These are phyloP conservation scores for Cavia porcellus DNA, from an alignment of 2,113 vertebrate genomes.

Conservation along the genomic window DNA sequence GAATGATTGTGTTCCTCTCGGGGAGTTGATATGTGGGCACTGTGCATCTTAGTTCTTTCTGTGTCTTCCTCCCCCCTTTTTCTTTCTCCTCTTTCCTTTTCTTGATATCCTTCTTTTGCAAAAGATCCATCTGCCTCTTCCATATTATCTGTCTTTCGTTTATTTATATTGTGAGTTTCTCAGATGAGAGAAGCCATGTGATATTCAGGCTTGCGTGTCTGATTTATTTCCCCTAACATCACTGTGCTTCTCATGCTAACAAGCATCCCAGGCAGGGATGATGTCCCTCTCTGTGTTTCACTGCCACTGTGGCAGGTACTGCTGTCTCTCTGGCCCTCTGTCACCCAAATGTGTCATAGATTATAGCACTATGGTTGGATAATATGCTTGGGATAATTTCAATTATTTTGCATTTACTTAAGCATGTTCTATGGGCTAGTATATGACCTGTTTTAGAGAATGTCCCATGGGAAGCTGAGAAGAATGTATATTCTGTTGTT, in stretches of 20 bases:
- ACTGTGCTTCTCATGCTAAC: not conserved
- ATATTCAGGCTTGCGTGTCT: not conserved
- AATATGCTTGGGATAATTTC: no score
- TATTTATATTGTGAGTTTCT: not conserved
- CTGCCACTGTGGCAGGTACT: not conserved
- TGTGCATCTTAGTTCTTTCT: not conserved
- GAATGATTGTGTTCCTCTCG: not conserved
- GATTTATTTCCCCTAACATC: not conserved
- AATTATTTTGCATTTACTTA: no score
- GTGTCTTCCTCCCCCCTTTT: not conserved
- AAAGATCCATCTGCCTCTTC: not conserved
- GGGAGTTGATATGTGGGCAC: not conserved
- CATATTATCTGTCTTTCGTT: not conserved
- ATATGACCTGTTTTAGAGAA: no score
- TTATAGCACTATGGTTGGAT: no score
- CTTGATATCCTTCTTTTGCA: not conserved
- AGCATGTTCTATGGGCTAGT: no score
- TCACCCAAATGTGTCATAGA: fast-evolving
- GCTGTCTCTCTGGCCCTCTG: not conserved
- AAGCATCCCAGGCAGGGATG: not conserved
- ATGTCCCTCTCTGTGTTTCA: not conserved
- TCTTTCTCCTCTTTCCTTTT: not conserved
- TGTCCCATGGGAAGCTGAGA: no score
- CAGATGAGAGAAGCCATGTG: not conserved
- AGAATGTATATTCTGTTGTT: no score